Evolutionary conservation across 2,888 invertebrate genomes (phyloP).

Genomic region (Polydrusus tereticollis): DNA sequence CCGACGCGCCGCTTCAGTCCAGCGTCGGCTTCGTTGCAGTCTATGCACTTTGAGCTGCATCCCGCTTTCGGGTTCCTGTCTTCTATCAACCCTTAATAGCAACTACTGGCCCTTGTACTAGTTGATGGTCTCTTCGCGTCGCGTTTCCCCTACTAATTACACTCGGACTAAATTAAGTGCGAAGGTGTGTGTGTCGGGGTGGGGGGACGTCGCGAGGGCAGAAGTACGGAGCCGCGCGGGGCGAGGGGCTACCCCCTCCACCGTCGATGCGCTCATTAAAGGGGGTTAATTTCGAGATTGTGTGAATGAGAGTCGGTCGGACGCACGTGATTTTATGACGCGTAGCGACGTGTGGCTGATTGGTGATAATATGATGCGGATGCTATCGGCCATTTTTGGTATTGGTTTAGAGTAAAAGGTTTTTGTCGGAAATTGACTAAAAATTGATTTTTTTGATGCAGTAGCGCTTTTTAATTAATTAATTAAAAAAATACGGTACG

Average conservation of each 20-base stretch:
- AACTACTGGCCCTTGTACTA: constrained; percentile 35
- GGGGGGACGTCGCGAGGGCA: constrained; percentile 44
- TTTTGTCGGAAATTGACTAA: not conserved
- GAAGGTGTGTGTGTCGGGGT: constrained; percentile 51
- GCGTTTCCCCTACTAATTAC: constrained; percentile 47
- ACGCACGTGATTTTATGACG: constrained; percentile 54
- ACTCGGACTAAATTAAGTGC: constrained; percentile 57
- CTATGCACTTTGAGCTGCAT: constrained; percentile 61
- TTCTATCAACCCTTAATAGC: constrained; percentile 42
- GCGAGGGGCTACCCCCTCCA: constrained; percentile 50
- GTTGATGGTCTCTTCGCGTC: constrained; percentile 41
- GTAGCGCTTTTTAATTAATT: too few species aligned
- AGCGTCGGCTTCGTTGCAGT: constrained; percentile 58
- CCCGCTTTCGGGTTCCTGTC: constrained; percentile 44
- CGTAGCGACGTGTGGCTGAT: constrained; percentile 14
- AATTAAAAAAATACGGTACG: too few species aligned
- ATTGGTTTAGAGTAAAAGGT: constrained; percentile 27
- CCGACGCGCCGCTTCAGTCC: constrained; percentile 60
- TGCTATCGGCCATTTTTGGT: constrained; percentile 26
- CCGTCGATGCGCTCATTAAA: constrained; percentile 55
- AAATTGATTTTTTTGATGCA: not conserved
- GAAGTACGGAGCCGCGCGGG: constrained; percentile 50
- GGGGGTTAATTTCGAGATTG: constrained; percentile 54
- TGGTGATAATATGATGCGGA: constrained; percentile 15
- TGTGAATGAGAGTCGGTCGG: constrained; percentile 53